Evolutionary conservation across 2,888 invertebrate genomes (phyloP), one percentile per base, ranked within the genome.

Genomic region (Thereva nobilitata): DNA sequence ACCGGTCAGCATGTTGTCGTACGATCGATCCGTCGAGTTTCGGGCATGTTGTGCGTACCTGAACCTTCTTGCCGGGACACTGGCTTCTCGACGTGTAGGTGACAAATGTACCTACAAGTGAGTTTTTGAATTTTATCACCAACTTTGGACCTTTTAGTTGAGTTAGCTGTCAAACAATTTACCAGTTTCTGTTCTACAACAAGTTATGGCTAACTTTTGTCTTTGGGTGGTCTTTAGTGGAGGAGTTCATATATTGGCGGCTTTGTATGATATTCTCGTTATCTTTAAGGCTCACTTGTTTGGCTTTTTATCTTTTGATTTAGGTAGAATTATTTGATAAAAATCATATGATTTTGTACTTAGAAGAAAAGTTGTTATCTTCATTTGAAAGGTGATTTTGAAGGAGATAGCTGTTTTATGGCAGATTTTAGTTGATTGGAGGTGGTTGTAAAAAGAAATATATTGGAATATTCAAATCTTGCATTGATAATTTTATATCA

Each of bases 81-180:
- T 47, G 12, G 45, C 57, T 8, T 10, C 38, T 59, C 23, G 47
- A 47, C 47, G 57, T 23, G 23, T 59, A 59, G 57, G 57, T 59
- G 57, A 59, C 57, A 59, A 59, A 47, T 41, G 45, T 44, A 34
- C 47, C 47, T 34, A 23, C 23, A 23, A 23, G 23, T 23, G 23
- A 12, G 38, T 35, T 34, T 47, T 47, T 59, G 47, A 45, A 59
- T 38, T 45, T 59, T 61, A 41, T 49, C 50, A 61, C 61, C 61
- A 41, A n/a, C 50, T 50, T 40, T 23, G 61, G 50, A 49, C 41
- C 61, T 61, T 37, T 49, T 38, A 12, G 49, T 59, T 59, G 45
- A 59, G 50, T 61, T 50, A 50, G 50, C 40, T 61, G 61, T 50
- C 49, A 61, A 61, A 61, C 61, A 61, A 61, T 61, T 61, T 61